A percentile compares a stretch with the other conserved stretches of the same genome.
Conservation (phyloP, 2,888 invertebrate species). For the Phyllotreta cruciferae region DNA sequence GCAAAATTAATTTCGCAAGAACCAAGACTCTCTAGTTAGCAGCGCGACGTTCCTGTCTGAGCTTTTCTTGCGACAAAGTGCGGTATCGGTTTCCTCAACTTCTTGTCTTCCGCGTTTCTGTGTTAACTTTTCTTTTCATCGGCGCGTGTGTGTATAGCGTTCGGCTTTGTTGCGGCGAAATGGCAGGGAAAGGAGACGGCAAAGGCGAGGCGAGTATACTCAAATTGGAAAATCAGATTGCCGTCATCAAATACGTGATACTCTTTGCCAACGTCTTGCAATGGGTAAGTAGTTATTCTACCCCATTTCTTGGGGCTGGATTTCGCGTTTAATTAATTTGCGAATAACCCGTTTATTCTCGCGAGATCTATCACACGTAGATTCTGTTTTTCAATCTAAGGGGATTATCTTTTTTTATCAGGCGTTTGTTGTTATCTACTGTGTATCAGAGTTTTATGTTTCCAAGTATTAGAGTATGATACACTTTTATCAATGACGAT, state of each 20-base stretch:
- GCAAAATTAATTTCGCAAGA: constrained; percentile 42
- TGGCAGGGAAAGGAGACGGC: constrained; percentile 68
- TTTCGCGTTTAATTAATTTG: neutral
- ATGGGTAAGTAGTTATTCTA: constrained; percentile 69
- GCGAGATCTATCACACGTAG: no score
- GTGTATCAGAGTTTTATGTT: neutral
- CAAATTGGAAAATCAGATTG: constrained; percentile 78
- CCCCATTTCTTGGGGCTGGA: neutral
- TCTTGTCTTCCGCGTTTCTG: constrained; percentile 9
- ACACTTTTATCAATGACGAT: constrained; percentile 16
- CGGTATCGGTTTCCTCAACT: constrained; percentile 34
- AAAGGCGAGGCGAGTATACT: constrained; percentile 64
- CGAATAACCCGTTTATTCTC: no score
- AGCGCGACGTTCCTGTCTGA: no score
- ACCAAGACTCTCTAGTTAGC: constrained; percentile 34
- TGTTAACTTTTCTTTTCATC: constrained; percentile 19
- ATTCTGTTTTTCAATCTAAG: neutral
- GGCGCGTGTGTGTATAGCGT: constrained; percentile 12
- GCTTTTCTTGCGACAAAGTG: constrained; percentile 28
- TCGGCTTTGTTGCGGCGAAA: constrained; percentile 51
- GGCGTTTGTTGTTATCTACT: no score
- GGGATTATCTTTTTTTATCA: neutral
- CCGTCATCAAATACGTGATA: constrained; percentile 80
- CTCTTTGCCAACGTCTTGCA: constrained; percentile 81
- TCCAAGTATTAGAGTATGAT: constrained; percentile 14